Evolutionary conservation across 2,113 vertebrate species (phyloP), one percentile per base, ranked within the genome.

Genomic region (Nothocercus julius): DNA sequence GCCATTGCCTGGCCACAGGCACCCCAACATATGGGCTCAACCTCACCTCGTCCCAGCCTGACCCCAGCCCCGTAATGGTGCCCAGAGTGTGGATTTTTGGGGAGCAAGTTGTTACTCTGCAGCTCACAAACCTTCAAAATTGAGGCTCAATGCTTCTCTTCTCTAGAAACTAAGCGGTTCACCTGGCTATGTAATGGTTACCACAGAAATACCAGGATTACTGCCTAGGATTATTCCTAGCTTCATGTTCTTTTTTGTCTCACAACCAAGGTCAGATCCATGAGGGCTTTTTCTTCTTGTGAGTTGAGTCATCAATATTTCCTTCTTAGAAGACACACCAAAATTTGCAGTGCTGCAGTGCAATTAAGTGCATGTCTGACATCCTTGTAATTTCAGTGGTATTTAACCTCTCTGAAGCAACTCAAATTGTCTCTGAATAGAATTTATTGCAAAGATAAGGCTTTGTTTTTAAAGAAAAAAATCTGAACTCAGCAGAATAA

Each of bases 141-240:
- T 4, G 69, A 77, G 38, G 15, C 54, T 47, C 72, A 14, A 16
- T 80, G 42, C 45, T 34, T 28, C 28, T 80, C 28, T 86, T 76
- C 63, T 51, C 28, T 5, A 67, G 62, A 56, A 67, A n/a, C 42
- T 0, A 1, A 70, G 69, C 24, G 58, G 44, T 66, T 7, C 19
- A 56, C 15, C 20, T 45, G 9, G 24, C 24, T 27, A 32, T 47
- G n/a, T 28, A 27, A 47, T 56, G 16, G 22, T 13, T 7, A 64
- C 4, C 7, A 21, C 0, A 0, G 75, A 44, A 6, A n/a, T 1
- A 1, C 13, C 32, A 62, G n/a, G 17, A 36, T 80, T 47, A 47
- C 16, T 15, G 34, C 2, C 9, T 28, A 13, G n/a, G 36, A 36
- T 88, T 90, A 45, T 22, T 34, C 5, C 1, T 20, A 68, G 56